Conservation (phyloP, 2,888 invertebrate species). For the Drosophila eohydei region DNA sequence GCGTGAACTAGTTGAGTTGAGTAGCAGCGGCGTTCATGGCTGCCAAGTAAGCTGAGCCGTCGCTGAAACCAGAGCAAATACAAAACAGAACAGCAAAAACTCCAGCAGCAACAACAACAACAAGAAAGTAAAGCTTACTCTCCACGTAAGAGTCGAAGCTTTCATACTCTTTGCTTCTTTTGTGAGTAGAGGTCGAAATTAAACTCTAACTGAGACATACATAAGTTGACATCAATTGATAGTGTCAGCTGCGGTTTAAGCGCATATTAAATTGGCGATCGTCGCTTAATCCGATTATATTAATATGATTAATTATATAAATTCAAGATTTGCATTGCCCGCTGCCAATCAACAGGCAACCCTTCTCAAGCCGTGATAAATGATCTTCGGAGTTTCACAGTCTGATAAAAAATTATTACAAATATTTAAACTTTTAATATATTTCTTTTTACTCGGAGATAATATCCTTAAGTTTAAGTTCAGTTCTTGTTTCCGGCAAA, state of each 20-base stretch:
- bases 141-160: slow-evolving; percentile 39
- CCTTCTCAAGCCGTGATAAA: slow-evolving; percentile 25
- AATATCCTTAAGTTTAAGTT: background rate
- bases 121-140: slow-evolving; percentile 47
- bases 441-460: background rate
- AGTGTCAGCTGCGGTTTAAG: slow-evolving; percentile 40
- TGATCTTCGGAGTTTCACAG: slow-evolving; percentile 15
- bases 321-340: slow-evolving; percentile 44
- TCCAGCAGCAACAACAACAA: slow-evolving; percentile 14
- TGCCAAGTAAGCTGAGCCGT: slow-evolving; percentile 39
- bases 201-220: slow-evolving; percentile 44
- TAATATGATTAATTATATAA: slow-evolving; percentile 59
- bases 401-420: slow-evolving; percentile 24
- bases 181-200: slow-evolving; percentile 22
- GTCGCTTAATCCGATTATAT: slow-evolving; percentile 49
- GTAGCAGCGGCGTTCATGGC: slow-evolving; percentile 23
- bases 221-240: slow-evolving; percentile 52
- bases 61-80: slow-evolving; percentile 54
- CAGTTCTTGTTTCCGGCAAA: background rate
- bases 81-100: slow-evolving; percentile 1
- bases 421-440: slow-evolving; percentile 10
- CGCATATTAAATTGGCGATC: slow-evolving; percentile 45
- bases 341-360: slow-evolving; percentile 38
- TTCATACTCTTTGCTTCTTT: slow-evolving; percentile 43
- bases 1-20: slow-evolving; percentile 42